These are phyloP conservation scores for Phoenicopterus ruber DNA, from an alignment of 2,113 vertebrate species.

Conservation along the genomic window DNA sequence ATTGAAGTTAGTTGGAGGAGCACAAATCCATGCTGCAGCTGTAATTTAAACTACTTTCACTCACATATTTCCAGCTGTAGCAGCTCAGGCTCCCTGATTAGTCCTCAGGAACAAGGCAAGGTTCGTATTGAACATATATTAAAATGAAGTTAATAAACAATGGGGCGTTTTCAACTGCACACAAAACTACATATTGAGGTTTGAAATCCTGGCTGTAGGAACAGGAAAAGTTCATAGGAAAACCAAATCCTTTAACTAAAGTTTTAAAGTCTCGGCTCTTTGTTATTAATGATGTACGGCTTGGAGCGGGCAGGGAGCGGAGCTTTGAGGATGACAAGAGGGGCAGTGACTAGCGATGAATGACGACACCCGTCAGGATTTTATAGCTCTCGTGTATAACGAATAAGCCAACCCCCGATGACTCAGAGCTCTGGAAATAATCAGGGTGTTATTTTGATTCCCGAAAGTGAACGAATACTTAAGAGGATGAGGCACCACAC, in stretches of 20 bases:
- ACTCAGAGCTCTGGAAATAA: neutral
- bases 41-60: neutral
- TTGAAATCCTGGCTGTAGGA: neutral
- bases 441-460: neutral
- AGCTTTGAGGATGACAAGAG: neutral
- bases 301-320: neutral
- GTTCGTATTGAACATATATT: neutral
- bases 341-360: neutral
- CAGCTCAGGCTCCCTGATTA: neutral
- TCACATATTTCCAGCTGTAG: neutral
- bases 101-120: neutral
- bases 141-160: neutral
- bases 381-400: neutral
- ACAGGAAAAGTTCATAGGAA: neutral
- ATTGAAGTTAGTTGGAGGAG: neutral
- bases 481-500: neutral
- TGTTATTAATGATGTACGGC: neutral
- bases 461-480: rapidly evolving
- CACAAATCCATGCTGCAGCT: neutral
- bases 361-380: neutral
- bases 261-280: neutral
- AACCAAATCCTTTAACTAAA: neutral
- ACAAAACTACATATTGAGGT: neutral
- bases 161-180: neutral
- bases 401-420: neutral